Base-by-base conservation (phyloP, 2,888 invertebrate species). In the Diachrysia chrysitis region DNA sequence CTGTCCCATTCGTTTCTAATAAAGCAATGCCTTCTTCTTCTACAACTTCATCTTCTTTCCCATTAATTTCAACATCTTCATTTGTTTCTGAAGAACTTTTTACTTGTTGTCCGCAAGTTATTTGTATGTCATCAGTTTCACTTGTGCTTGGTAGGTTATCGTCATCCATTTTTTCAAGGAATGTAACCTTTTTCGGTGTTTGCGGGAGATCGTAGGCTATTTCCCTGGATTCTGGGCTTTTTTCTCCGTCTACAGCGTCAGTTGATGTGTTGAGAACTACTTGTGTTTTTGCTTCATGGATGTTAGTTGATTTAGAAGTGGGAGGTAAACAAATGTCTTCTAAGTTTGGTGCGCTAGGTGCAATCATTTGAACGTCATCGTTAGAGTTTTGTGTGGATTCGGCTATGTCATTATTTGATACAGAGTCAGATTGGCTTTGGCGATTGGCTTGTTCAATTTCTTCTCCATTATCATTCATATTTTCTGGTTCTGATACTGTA, bases 101-200 rank as follows among this genome's bases (percentile, higher is more conserved):
- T 0, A 88, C 55, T 2, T 78, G 66, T 86, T 95, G 95, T 3
- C 93, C 94, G 65, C 94, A 94, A 73, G 92, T 93, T 58, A 95
- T 94, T 73, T 92, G 91, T 4, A 94, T 78, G 72, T 95, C 95
- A 72, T 95, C 94, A 0, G 92, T 92, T 10, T 94, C 94, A 71
- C 90, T 93, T 0, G 91, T 90, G 65, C 91, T 90, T 0, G 95
- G 93, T 16, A 94, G 78, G 63, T 90, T 90, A 37, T 93, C 93
- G 16, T 90, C 92, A 7, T 93, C 92, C n/a, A 85, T 79, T 76
- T 86, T 91, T 12, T 93, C 94, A 17, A 93, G 57, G 2, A 88
- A 75, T 2, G 83, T 81, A 0, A 91, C 86, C 79, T 86, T 88
- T 10, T 72, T 81, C 0, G 78, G 85, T 7, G 85, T 81, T 56